phyloP scores from a whole-genome alignment of 2,888 invertebrate genomes.

The Acleris cristana region DNA sequence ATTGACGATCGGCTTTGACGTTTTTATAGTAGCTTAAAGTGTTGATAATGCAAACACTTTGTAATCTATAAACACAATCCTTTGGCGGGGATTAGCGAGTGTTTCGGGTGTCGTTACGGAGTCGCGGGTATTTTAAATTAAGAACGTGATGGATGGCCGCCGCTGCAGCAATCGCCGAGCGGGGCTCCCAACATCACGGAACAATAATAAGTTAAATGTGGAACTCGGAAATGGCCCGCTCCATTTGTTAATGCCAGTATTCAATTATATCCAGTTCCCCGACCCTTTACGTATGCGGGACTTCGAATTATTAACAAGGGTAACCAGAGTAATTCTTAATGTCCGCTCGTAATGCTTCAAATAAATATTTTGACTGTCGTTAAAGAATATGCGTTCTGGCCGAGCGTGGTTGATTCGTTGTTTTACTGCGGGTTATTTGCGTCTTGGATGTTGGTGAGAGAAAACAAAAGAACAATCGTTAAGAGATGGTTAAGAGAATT shows the following conservation, averaged over 20 bases:
- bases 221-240: conserved; percentile 76
- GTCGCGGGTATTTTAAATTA: conserved; percentile 81
- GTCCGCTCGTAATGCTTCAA: conserved; percentile 26
- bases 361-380: conserved; percentile 34
- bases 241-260: conserved; percentile 82
- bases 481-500: conserved; percentile 39
- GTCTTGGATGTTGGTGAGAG: conserved; percentile 16
- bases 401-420: conserved; percentile 30
- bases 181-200: conserved; percentile 62
- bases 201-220: conserved; percentile 80
- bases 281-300: conserved; percentile 72
- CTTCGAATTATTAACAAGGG: conserved; percentile 69
- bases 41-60: conserved; percentile 70
- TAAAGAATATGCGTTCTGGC: conserved; percentile 28
- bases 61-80: conserved; percentile 64
- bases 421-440: conserved; percentile 35
- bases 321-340: conserved; percentile 56
- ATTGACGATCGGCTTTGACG: conserved; percentile 52
- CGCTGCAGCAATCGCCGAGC: conserved; percentile 61
- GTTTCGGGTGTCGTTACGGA: conserved; percentile 66
- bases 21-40: conserved; percentile 63
- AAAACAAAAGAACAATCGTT: conserved; percentile 38
- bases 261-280: conserved; percentile 80
- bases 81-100: conserved; percentile 70
- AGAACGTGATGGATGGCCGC: conserved; percentile 80